These are phyloP conservation scores for Rhinogobio ventralis DNA, from an alignment of 2,797 vertebrate genomes.

Conservation along the genomic window DNA sequence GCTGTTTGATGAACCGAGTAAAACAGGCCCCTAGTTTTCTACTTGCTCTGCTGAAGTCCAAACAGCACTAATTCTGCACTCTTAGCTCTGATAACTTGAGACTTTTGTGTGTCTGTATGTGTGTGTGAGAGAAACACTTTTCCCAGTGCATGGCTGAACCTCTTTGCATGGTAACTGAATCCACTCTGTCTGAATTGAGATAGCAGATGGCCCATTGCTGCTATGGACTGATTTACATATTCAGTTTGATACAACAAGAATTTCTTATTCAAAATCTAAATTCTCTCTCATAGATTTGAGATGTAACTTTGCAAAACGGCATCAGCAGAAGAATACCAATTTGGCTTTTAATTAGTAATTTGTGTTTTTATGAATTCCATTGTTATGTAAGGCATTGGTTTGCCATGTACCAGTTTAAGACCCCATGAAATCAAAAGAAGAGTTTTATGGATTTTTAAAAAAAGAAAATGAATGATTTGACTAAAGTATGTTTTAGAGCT, in stretches of 20 bases:
- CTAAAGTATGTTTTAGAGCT: neutral
- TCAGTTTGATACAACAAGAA: slow-evolving; percentile 66
- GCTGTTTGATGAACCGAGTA: slow-evolving; percentile 55
- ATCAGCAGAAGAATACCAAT: slow-evolving; percentile 60
- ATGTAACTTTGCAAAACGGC: slow-evolving; percentile 81
- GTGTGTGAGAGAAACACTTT: slow-evolving; percentile 70
- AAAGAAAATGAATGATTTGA: neutral
- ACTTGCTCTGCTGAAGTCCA: slow-evolving; percentile 82
- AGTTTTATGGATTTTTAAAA: too few relatives aligned
- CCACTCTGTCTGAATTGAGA: slow-evolving; percentile 71
- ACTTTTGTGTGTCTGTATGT: slow-evolving; percentile 63
- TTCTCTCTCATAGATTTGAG: slow-evolving; percentile 66
- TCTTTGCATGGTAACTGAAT: slow-evolving; percentile 84
- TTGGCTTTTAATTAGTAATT: slow-evolving; percentile 17
- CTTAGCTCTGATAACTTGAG: slow-evolving; percentile 73
- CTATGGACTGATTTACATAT: slow-evolving; percentile 69
- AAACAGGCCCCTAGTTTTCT: slow-evolving; percentile 61
- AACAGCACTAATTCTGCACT: slow-evolving; percentile 89
- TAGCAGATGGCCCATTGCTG: slow-evolving; percentile 47
- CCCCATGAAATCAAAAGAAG: neutral
- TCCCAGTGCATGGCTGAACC: slow-evolving; percentile 90
- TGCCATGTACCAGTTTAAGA: slow-evolving; percentile 28
- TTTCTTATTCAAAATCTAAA: slow-evolving; percentile 66
- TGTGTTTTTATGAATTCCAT: neutral
- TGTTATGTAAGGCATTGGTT: slow-evolving; percentile 10